Percentiles rank a stretch among this genome's conserved stretches.
Evolutionary conservation across 2,797 vertebrate genomes (phyloP).

Genomic region (Mus caroli): DNA sequence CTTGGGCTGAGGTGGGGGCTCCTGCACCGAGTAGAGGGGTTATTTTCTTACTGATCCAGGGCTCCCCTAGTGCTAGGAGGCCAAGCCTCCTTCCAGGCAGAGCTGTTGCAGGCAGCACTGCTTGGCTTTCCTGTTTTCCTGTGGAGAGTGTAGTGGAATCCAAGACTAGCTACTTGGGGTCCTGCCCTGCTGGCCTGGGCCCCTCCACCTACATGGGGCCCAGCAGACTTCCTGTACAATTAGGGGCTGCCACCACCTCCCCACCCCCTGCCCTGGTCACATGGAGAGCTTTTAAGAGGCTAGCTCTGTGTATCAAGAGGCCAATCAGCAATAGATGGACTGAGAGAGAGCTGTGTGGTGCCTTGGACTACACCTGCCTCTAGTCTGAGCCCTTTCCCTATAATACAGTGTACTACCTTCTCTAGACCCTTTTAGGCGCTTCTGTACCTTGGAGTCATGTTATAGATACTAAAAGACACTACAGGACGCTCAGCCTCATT

Average conservation of each 20-base stretch:
- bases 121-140: slow-evolving; percentile 51
- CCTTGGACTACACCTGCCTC: neutral
- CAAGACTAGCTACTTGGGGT: neutral
- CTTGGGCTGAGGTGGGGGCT: neutral
- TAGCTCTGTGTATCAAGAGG: neutral
- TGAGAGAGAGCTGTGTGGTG: neutral
- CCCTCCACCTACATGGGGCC: neutral
- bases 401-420: neutral
- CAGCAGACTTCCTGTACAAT: slow-evolving; percentile 61
- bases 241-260: neutral
- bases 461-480: neutral
- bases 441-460: neutral
- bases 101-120: neutral
- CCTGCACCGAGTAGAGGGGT: neutral
- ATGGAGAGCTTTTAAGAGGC: neutral
- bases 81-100: neutral
- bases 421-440: neutral
- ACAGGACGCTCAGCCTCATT: neutral
- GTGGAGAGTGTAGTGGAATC: neutral
- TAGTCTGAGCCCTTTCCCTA: neutral
- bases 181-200: neutral
- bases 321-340: neutral
- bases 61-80: neutral
- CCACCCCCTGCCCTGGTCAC: neutral
- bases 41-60: slow-evolving; percentile 14